A percentile compares a stretch with the other conserved stretches of the same genome.
These are phyloP conservation scores for Pollachius pollachius DNA, from an alignment of 2,113 vertebrate genomes.

Conservation along the genomic window DNA sequence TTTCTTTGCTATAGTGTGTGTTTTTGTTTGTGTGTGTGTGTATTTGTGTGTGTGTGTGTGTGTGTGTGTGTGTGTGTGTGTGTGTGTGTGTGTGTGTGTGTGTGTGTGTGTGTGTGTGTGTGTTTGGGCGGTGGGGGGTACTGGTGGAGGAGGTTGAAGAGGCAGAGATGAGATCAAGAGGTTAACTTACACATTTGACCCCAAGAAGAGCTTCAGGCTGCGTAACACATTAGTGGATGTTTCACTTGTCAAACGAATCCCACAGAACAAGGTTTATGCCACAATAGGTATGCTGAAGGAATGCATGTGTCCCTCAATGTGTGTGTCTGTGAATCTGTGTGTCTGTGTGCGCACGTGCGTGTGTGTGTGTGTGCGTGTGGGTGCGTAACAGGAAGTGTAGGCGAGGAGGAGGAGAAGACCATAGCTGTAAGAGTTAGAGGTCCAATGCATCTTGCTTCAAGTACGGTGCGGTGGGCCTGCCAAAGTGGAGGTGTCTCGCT, in stretches of 20 bases:
- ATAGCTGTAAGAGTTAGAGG: constrained; percentile 14
- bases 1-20: constrained; percentile 19
- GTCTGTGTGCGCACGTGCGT: no score
- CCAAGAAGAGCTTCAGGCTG: constrained; percentile 47
- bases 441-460: constrained; percentile 60
- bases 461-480: constrained; percentile 47
- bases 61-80: constrained; percentile 7
- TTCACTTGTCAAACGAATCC: constrained; percentile 52
- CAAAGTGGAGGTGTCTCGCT: constrained; percentile 60
- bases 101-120: constrained; percentile 11
- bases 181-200: constrained; percentile 68
- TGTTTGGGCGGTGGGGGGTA: not conserved
- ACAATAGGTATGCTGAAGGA: constrained; percentile 26
- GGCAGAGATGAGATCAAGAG: constrained; percentile 49
- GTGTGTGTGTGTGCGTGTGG: constrained; percentile 4
- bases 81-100: not conserved
- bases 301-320: no score
- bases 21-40: not conserved
- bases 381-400: not conserved
- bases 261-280: constrained; percentile 41
- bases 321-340: no score
- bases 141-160: constrained; percentile 15
- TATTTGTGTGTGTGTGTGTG: not conserved
- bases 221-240: constrained; percentile 48
- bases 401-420: not conserved